Conservation (phyloP, 2,888 invertebrate genomes). For the Acanthopleura granulata region DNA sequence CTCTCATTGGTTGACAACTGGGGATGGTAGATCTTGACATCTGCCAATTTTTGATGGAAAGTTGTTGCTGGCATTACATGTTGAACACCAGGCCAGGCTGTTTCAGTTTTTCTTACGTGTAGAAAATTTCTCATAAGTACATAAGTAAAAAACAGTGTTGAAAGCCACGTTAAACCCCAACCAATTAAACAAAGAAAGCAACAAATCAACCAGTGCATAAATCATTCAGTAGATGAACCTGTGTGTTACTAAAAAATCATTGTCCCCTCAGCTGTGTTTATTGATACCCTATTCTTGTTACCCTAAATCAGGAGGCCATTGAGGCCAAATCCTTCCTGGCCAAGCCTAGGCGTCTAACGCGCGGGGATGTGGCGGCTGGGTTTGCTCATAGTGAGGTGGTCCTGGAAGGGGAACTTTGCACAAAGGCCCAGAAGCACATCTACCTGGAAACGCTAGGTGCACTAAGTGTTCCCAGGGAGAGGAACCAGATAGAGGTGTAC, state of each 20-base stretch:
- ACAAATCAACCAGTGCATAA: too few relatives aligned
- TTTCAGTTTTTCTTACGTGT: too few relatives aligned
- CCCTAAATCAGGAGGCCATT: background rate
- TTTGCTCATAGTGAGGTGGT: constrained; percentile 79
- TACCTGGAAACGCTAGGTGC: constrained; percentile 84
- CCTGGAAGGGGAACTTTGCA: constrained; percentile 81
- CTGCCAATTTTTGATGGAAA: too few relatives aligned
- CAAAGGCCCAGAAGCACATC: constrained; percentile 95
- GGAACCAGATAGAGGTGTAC: constrained; percentile 86
- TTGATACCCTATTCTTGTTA: background rate
- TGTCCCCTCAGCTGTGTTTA: background rate
- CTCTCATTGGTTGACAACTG: too few relatives aligned
- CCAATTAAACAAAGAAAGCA: too few relatives aligned
- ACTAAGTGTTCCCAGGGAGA: constrained; percentile 72
- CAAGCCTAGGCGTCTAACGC: background rate
- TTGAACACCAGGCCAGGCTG: too few relatives aligned
- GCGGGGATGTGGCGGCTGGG: constrained; percentile 77
- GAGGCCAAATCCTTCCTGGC: background rate
- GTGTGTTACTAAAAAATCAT: constrained; percentile 8
- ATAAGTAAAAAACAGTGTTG: too few relatives aligned
- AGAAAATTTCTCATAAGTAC: too few relatives aligned
- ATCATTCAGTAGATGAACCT: too few relatives aligned
- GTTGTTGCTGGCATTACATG: too few relatives aligned
- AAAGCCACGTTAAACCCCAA: too few relatives aligned
- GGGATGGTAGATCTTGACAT: too few relatives aligned